Conservation (phyloP, 2,113 vertebrate genomes). For the Camarhynchus parvulus region DNA sequence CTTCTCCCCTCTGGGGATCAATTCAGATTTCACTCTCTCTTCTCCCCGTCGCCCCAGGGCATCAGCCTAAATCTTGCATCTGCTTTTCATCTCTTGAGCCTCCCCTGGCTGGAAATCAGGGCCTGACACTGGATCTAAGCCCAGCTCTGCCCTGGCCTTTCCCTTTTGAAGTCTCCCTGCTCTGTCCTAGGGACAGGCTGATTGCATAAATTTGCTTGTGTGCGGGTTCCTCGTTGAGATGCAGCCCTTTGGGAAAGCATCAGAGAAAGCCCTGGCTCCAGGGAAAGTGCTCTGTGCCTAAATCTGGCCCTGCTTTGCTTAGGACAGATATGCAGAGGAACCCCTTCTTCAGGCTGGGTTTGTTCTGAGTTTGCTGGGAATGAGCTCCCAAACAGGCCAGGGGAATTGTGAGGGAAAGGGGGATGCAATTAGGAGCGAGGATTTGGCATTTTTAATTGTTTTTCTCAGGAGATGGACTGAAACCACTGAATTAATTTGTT, state of each 20-base stretch:
- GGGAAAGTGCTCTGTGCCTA: constrained; percentile 47
- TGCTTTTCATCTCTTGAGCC: constrained; percentile 43
- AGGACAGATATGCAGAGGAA: constrained; percentile 44
- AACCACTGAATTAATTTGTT: neutral
- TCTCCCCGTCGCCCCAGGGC: neutral
- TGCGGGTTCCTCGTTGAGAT: constrained; percentile 39
- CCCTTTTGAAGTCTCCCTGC: constrained; percentile 53
- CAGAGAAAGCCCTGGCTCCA: constrained; percentile 57
- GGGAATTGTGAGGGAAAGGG: neutral
- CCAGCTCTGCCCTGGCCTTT: constrained; percentile 23
- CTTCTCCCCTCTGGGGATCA: constrained; percentile 54
- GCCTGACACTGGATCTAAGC: constrained; percentile 40
- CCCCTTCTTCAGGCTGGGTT: constrained; percentile 34
- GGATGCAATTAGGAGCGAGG: neutral
- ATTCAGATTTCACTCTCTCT: constrained; percentile 14
- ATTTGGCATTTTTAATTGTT: neutral
- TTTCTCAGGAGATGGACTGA: neutral
- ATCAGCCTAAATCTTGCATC: neutral
- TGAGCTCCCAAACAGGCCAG: neutral
- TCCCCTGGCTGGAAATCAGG: neutral
- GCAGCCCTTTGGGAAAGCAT: constrained; percentile 56
- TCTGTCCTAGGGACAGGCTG: constrained; percentile 41
- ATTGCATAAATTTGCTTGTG: constrained; percentile 62
- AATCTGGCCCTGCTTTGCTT: constrained; percentile 57
- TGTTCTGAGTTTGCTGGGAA: constrained; percentile 40